Conservation (phyloP, 2,888 invertebrate species). For the Chaetogeoica ovagalla region DNA sequence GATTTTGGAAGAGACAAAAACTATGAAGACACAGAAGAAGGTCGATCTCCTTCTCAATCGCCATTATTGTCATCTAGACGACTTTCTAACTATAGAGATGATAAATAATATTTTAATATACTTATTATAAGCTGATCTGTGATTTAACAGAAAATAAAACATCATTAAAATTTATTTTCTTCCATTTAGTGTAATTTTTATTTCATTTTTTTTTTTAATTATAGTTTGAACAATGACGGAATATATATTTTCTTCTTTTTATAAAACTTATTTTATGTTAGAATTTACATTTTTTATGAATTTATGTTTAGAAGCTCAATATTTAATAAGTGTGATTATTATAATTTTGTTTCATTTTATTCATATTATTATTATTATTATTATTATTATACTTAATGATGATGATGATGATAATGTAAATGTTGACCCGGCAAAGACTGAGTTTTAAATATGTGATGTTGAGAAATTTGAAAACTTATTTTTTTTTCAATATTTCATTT, state of each 20-base stretch:
- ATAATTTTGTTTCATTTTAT: background rate
- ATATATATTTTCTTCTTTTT: constrained; percentile 24
- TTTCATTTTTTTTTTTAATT: constrained; percentile 27
- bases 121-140: constrained; percentile 49
- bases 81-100: constrained; percentile 49
- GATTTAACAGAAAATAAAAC: constrained; percentile 51
- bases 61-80: constrained; percentile 48
- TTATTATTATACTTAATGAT: constrained; percentile 5
- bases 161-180: constrained; percentile 41
- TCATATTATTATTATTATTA: constrained; percentile 20
- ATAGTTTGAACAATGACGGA: constrained; percentile 1
- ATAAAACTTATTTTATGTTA: constrained; percentile 32
- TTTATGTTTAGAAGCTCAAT: constrained; percentile 47
- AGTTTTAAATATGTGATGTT: constrained; percentile 46
- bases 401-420: constrained; percentile 19
- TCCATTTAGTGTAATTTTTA: constrained; percentile 5
- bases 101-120: constrained; percentile 36
- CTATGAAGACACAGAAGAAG: constrained; percentile 54
- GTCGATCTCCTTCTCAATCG: constrained; percentile 47
- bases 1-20: constrained; percentile 55
- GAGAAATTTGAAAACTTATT: constrained; percentile 18
- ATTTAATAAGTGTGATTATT: constrained; percentile 34
- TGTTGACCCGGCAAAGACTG: constrained; percentile 48
- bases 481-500: constrained; percentile 22
- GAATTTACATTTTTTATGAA: constrained; percentile 24